A percentile compares a stretch with the other conserved stretches of the same genome.
These are phyloP conservation scores for Deilephila elpenor DNA, from an alignment of 2,888 invertebrate genomes.

Conservation along the genomic window DNA sequence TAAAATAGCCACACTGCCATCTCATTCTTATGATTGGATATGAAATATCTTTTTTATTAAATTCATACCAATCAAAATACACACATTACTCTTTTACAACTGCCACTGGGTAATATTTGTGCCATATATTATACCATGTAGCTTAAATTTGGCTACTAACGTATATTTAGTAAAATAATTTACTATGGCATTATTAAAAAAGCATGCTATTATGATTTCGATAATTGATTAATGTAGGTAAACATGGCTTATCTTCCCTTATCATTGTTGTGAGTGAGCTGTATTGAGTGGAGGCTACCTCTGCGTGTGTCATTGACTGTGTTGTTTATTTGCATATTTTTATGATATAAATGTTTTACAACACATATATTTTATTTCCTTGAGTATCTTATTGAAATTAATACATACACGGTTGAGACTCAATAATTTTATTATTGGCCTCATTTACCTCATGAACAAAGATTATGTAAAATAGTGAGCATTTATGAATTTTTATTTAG, in stretches of 20 bases:
- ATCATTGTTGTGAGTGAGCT: conserved; percentile 50
- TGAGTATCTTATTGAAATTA: background rate
- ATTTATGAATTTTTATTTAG: no score
- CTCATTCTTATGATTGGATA: no score
- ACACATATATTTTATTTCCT: background rate
- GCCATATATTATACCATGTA: no score
- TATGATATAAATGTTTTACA: background rate
- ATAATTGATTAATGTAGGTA: conserved; percentile 49
- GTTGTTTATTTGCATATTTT: conserved; percentile 25
- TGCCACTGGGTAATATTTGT: no score
- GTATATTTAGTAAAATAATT: background rate
- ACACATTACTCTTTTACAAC: no score
- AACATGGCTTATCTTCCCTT: conserved; percentile 54
- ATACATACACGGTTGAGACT: background rate
- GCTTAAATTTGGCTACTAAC: no score
- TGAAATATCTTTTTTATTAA: no score
- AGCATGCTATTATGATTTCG: conserved; percentile 49
- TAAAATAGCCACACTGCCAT: no score
- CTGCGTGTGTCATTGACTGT: conserved; percentile 48
- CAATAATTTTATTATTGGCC: no score
- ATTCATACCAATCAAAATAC: no score
- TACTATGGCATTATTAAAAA: conserved; percentile 8
- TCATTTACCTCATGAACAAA: no score
- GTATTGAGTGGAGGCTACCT: conserved; percentile 41
- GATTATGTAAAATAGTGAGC: no score